Evolutionary conservation across 2,888 invertebrate species (phyloP), one percentile per base, ranked within the genome.

Genomic region (Physocephala rufipes): DNA sequence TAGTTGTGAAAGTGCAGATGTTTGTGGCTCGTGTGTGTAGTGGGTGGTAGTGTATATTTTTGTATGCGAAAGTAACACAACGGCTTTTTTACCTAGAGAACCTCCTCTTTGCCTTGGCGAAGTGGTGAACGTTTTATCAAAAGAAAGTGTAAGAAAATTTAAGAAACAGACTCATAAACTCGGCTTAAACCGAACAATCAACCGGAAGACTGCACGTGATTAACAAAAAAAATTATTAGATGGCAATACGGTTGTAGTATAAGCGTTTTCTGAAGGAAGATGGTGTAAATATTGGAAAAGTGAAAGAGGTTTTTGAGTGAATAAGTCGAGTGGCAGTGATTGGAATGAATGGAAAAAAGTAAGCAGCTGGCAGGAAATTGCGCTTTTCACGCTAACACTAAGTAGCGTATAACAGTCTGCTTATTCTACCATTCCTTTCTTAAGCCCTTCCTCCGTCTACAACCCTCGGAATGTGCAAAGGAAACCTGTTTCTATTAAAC

Each of bases 201-300:
- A 49, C n/a, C 65, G 13, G 16, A 51, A 36, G 51, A 36, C 53
- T 30, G n/a, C 51, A 55, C 36, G 66, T 66, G 66, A 66, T 66
- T 66, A 66, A 66, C 53, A 53, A n/a, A 43, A 15, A n/a, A 66
- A 66, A 36, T 55, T 53, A 66, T 66, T 66, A 55, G 65, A 9
- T n/a, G 45, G 58, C 58, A 12, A 58, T 28, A 24, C 26, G 2
- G 24, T 24, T 26, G 26, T 26, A 7, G 9, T 4, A 36, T n/a
- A 45, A 21, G 51, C 19, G 45, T 53, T 53, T 19, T n/a, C 21
- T 53, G 19, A 4, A 58, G 24, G 58, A 7, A 36, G 5, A 36
- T 36, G 36, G 36, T 36, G n/a, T 36, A 36, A n/a, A 28, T 9
- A 24, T 7, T 12, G 16, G 49, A 49, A 49, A 49, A 49, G 58